Evolutionary conservation across 1,140 invertebrate species (phyloP).

Genomic region (Polyergus mexicanus): DNA sequence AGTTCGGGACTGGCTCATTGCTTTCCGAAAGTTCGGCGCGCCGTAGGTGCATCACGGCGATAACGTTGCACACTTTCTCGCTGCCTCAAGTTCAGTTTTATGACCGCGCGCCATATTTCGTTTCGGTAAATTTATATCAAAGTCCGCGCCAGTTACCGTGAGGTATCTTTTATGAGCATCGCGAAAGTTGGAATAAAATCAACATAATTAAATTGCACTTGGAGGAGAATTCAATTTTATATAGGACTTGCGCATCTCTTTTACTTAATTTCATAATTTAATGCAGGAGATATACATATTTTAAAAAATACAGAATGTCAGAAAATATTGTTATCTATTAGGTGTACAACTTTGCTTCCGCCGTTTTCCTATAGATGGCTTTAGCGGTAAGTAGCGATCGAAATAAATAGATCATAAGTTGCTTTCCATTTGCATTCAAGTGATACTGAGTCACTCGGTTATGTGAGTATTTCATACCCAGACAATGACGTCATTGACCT

Average conservation of each 20-base stretch:
- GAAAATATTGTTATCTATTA: neutral
- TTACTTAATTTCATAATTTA: neutral
- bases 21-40: conserved; percentile 54
- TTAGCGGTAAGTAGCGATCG: too few relatives aligned
- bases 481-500: too few relatives aligned
- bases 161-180: conserved; percentile 1
- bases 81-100: conserved; percentile 48
- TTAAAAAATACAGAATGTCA: neutral
- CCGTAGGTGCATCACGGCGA: conserved; percentile 56
- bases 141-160: conserved; percentile 9
- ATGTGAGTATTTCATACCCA: too few relatives aligned
- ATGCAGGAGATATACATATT: neutral
- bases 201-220: neutral
- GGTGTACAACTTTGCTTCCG: too few relatives aligned
- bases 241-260: neutral
- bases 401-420: too few relatives aligned
- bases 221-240: neutral
- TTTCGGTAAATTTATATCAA: conserved; percentile 45
- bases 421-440: too few relatives aligned
- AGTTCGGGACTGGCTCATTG: conserved; percentile 54
- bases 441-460: too few relatives aligned
- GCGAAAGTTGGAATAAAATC: neutral
- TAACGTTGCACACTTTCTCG: conserved; percentile 50
- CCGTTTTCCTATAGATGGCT: too few relatives aligned
- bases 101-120: conserved; percentile 43